Evolutionary conservation across 1,140 invertebrate genomes (phyloP), one percentile per base, ranked within the genome.

Genomic region (Oedothorax gibbosus): DNA sequence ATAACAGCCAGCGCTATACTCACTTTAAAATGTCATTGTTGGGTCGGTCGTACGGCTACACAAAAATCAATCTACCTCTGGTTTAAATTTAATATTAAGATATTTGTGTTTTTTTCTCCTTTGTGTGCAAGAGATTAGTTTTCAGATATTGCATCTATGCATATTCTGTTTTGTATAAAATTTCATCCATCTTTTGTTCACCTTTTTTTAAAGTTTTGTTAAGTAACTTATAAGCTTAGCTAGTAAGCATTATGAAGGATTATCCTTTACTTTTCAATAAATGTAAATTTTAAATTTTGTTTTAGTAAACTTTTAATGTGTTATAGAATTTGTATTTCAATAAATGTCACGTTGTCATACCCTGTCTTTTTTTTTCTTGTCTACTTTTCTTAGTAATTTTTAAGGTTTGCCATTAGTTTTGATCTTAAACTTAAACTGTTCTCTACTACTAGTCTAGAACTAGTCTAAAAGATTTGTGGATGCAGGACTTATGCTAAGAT

Each of bases 261-360:
- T 18, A 15, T 72, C 15, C 54, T 60, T 53, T 53, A n/a, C 54
- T 21, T 77, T 85, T 53, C 53, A 56, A 62, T 76, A 65, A 77
- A 51, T 85, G 82, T 85, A 85, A 53, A 85, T 77, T 85, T 77
- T 77, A 56, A 76, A 66, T 56, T 69, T 85, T 71, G 68, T 66
- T 50, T 82, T 82, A 65, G 72, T 12, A 71, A n/a, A 72, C 50
- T 85, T 85, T 85, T 85, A 77, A 85, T 85, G 83, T 85, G 75
- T 85, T 78, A 66, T 68, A 71, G 51, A 81, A 77, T 78, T 69
- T 69, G 69, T 83, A 76, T 75, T 64, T 79, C 53, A 79, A 79
- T 15, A 79, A 12, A 8, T 57, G 54, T 75, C 72, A 75, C 54
- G 56, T 75, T 75, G 72, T 75, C 72, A 57, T 60, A 35, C 5